Percentiles rank a stretch among this genome's conserved stretches.
Evolutionary conservation across 1,140 invertebrate species (phyloP).

Genomic region (Asobara japonica): DNA sequence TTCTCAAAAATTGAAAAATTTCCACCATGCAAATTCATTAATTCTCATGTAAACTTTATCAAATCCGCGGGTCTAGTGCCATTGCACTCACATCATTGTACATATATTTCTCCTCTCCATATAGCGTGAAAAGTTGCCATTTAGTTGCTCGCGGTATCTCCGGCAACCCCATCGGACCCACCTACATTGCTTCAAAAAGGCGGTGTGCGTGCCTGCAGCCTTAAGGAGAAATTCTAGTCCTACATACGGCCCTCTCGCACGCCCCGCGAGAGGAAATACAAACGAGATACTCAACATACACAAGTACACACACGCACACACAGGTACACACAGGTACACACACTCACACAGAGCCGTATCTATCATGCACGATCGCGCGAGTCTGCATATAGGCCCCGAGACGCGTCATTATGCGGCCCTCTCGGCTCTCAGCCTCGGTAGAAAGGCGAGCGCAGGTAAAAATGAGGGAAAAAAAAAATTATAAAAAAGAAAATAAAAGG

Average conservation of each 20-base stretch:
- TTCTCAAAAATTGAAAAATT: too few relatives aligned
- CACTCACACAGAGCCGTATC: conserved; percentile 44
- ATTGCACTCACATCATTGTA: too few relatives aligned
- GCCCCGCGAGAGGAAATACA: conserved; percentile 3
- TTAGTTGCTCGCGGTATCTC: neutral
- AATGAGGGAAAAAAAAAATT: neutral
- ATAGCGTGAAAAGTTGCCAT: conserved; percentile 6
- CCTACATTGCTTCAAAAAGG: neutral
- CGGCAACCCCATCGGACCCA: conserved; percentile 1
- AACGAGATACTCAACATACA: conserved; percentile 14
- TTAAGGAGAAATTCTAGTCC: conserved; percentile 4
- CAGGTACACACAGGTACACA: conserved; percentile 6
- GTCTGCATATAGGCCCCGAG: conserved; percentile 50
- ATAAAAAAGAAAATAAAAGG: conserved; percentile 6
- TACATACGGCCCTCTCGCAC: neutral
- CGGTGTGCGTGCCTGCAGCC: neutral
- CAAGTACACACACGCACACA: neutral
- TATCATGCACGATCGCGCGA: conserved; percentile 58
- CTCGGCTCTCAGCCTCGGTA: neutral
- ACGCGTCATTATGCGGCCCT: conserved; percentile 25
- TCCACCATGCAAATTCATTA: too few relatives aligned
- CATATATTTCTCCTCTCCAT: too few relatives aligned
- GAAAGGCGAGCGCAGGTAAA: neutral
- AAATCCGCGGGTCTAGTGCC: too few relatives aligned
- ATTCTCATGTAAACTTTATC: too few relatives aligned